Base-by-base conservation (phyloP, 2,888 invertebrate genomes). In the Zaprionus bogoriensis region DNA sequence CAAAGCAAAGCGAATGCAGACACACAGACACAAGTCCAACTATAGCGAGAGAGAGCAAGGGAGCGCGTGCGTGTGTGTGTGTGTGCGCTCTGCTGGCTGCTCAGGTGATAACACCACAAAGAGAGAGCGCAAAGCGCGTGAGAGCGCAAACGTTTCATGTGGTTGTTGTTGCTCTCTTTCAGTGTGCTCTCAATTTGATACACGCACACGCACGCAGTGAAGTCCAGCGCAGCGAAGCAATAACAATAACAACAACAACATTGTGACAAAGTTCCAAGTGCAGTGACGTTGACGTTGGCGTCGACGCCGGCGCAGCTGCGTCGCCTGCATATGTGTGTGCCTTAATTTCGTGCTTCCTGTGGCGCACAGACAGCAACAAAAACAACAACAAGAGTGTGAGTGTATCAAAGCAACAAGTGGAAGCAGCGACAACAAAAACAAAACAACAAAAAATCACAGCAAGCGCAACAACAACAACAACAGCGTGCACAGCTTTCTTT, bases 311-410 rank as follows among this genome's bases (percentile, higher is more conserved):
- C 47, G 51, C 45, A 17, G 42, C 17, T 1, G 47, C 57, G 54
- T 47, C 72, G 82, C 69, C 77, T 83, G 81, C 79, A 82, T 77
- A 6, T 38, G 48, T 48, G 67, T 42, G 51, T 54, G 82, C 59
- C 74, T 84, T 82, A 82, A 82, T 84, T 82, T 77, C 70, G 67
- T 79, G 76, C 66, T 82, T 82, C 82, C 82, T 82, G 84, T 82
- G 66, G 28, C 60, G 57, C 63, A 63, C 61, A 55, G 61, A 46
- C 47, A 69, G 70, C 45, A 68, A 59, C 50, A 54, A 73, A n/a
- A 61, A 28, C 32, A 48, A 55, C 42, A 23, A 32, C 50, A 63
- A 72, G 36, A 62, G 66, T 53, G 53, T 30, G n/a, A 20, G 36
- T 12, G 48, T 30, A 66, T 46, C 66, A 70, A 54, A 63, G 52